These are phyloP conservation scores for Melangyna quadrimaculata DNA, from an alignment of 2,888 invertebrate species.

Conservation along the genomic window DNA sequence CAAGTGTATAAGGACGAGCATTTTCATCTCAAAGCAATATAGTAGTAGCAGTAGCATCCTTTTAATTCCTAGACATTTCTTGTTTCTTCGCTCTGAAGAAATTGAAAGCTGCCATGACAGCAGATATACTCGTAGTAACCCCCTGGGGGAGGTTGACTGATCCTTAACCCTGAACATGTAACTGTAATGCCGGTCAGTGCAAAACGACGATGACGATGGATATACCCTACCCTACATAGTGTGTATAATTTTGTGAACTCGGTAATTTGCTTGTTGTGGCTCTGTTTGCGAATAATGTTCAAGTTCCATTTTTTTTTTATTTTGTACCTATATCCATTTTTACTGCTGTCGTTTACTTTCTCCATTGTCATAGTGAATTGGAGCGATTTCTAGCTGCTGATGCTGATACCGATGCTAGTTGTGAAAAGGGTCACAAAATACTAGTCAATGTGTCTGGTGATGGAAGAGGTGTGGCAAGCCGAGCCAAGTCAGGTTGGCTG, in stretches of 20 bases:
- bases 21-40: conserved; percentile 43
- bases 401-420: neutral
- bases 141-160: conserved; percentile 35
- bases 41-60: conserved; percentile 40
- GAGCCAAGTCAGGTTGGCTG: conserved; percentile 16
- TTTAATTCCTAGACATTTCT: conserved; percentile 50
- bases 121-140: conserved; percentile 20
- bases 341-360: conserved; percentile 16
- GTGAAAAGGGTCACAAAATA: neutral
- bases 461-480: conserved; percentile 5
- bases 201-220: conserved; percentile 12
- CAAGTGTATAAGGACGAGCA: conserved; percentile 46
- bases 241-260: conserved; percentile 60
- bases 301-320: conserved; percentile 14
- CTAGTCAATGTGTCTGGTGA: neutral
- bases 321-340: conserved; percentile 14
- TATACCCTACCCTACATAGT: no score
- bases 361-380: conserved; percentile 49
- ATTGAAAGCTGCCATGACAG: conserved; percentile 54
- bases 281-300: conserved; percentile 46
- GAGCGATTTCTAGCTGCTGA: neutral
- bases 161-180: conserved; percentile 60
- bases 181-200: conserved; percentile 33
- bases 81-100: conserved; percentile 25
- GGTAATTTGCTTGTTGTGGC: conserved; percentile 64